These are phyloP conservation scores for Pseudochirops corinnae DNA, from an alignment of 2,797 vertebrate genomes.

Conservation along the genomic window DNA sequence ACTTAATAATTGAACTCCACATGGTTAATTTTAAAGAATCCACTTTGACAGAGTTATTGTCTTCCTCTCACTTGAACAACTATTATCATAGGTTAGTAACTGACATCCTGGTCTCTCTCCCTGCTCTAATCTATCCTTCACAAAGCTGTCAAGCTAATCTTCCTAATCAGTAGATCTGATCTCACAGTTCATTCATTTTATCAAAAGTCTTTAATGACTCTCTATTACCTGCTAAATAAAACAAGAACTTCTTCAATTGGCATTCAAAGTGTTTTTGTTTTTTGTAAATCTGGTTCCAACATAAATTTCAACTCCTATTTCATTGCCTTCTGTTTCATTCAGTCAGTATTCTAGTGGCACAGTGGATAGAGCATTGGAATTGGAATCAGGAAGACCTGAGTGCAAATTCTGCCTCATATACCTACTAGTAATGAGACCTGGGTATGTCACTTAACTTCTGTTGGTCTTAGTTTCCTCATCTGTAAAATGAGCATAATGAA, in stretches of 20 bases:
- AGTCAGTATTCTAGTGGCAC: not conserved
- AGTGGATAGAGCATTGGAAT: not conserved
- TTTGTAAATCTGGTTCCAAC: not conserved
- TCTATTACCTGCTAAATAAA: not conserved
- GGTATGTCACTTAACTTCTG: too few relatives aligned
- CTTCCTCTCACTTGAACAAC: not conserved
- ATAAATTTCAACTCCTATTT: not conserved
- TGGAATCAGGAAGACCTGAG: not conserved
- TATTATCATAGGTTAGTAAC: not conserved
- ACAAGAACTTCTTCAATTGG: not conserved
- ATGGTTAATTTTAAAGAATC: not conserved
- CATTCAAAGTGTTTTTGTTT: not conserved
- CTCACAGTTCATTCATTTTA: not conserved
- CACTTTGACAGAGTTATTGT: not conserved
- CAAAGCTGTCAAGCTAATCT: not conserved
- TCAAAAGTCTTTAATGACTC: not conserved
- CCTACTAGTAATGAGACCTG: not conserved
- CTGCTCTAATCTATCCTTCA: not conserved
- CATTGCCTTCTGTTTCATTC: not conserved
- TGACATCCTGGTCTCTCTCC: not conserved
- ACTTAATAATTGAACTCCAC: not conserved
- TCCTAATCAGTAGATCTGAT: not conserved
- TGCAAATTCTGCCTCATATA: not conserved
- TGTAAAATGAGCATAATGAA: too few relatives aligned
- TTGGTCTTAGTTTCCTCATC: too few relatives aligned